A percentile compares a stretch with the other conserved stretches of the same genome.
Evolutionary conservation across 2,888 invertebrate species (phyloP).

Genomic region (Acrobasis consociella): DNA sequence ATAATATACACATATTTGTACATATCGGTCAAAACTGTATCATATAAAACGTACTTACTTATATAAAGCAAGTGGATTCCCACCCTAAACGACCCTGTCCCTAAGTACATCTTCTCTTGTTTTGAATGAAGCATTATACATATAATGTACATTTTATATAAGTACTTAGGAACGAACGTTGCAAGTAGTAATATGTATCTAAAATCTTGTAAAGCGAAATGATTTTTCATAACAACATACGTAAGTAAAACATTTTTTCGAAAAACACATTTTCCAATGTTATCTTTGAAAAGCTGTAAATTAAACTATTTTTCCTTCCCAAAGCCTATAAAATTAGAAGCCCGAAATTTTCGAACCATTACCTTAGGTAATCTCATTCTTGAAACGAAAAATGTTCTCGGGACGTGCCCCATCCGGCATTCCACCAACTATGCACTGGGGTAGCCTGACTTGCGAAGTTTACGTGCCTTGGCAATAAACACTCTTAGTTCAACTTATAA

Average conservation of each 20-base stretch:
- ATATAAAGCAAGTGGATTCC: too few relatives aligned
- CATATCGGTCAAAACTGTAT: too few relatives aligned
- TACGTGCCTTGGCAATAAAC: conserved; percentile 64
- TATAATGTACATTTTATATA: too few relatives aligned
- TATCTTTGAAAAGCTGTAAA: not conserved
- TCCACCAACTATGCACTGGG: conserved; percentile 47
- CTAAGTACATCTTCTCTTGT: too few relatives aligned
- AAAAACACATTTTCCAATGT: not conserved
- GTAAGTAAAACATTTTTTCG: too few relatives aligned
- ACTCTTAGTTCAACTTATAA: conserved; percentile 40
- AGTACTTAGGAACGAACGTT: too few relatives aligned
- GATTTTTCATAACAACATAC: not conserved
- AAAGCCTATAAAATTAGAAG: conserved; percentile 40
- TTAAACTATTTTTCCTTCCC: not conserved
- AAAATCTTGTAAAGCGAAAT: not conserved
- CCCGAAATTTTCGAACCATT: conserved; percentile 60
- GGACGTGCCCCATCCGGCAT: conserved; percentile 44
- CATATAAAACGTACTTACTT: too few relatives aligned
- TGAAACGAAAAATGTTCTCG: conserved; percentile 49
- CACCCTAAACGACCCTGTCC: too few relatives aligned
- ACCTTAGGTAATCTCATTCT: conserved; percentile 40
- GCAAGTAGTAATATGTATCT: too few relatives aligned
- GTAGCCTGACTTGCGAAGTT: conserved; percentile 51
- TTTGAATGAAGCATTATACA: too few relatives aligned
- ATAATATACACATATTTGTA: too few relatives aligned